These are phyloP conservation scores for Anarhynchus alexandrinus DNA, from an alignment of 2,113 vertebrate species.

Conservation along the genomic window DNA sequence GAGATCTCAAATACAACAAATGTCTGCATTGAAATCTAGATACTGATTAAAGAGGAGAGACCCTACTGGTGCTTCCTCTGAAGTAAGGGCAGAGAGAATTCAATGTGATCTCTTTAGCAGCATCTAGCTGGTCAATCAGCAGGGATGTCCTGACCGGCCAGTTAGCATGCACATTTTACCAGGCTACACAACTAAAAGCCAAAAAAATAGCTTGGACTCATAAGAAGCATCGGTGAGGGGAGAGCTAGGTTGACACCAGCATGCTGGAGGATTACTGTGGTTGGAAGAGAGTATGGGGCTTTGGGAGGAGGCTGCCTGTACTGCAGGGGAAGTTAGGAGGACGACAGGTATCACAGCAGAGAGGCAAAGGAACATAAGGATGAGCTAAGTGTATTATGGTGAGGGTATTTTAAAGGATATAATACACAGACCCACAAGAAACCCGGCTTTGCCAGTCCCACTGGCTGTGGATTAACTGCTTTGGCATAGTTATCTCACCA, in stretches of 20 bases:
- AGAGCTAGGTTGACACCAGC: background rate
- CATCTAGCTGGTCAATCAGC: background rate
- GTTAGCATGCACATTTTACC: background rate
- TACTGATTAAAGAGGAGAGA: background rate
- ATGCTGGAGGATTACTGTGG: background rate
- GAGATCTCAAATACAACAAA: background rate
- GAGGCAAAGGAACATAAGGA: background rate
- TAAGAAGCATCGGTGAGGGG: background rate
- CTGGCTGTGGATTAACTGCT: background rate
- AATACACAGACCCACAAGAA: background rate
- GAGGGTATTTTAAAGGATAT: background rate
- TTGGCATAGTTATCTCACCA: background rate
- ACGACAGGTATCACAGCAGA: background rate
- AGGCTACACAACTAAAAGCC: background rate
- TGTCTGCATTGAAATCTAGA: background rate
- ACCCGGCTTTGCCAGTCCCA: background rate
- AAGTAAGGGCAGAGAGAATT: background rate
- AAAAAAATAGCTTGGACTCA: background rate
- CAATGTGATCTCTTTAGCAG: background rate
- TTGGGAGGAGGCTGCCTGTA: rapidly evolving
- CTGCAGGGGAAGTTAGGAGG: background rate
- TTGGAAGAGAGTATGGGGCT: background rate
- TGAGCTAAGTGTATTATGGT: background rate
- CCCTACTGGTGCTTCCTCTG: background rate
- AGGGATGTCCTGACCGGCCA: background rate